A percentile compares a stretch with the other conserved stretches of the same genome.
Evolutionary conservation across 2,888 invertebrate species (phyloP).

Genomic region (Melanotus villosus): DNA sequence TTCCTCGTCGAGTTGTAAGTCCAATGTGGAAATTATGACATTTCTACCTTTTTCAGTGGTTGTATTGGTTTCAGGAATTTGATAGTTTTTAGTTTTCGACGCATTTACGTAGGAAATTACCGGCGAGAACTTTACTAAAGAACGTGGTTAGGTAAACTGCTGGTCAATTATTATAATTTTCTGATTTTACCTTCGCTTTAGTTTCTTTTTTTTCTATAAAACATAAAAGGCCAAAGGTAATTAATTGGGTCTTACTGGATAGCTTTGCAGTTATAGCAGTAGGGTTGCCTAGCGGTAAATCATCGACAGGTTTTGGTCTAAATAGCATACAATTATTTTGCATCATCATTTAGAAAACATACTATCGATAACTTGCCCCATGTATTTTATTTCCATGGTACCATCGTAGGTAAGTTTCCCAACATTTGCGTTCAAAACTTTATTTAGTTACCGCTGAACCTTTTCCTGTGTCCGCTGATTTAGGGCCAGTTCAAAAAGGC

Average conservation of each 20-base stretch:
- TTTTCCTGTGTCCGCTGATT: slow-evolving; percentile 65
- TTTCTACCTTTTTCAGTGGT: slow-evolving; percentile 52
- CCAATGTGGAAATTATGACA: slow-evolving; percentile 54
- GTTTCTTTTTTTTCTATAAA: no score
- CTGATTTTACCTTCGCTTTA: no score
- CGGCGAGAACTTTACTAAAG: background rate
- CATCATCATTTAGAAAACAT: slow-evolving; percentile 43
- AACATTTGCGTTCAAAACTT: slow-evolving; percentile 62
- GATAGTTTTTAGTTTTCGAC: background rate
- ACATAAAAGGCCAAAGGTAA: no score
- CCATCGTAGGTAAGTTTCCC: slow-evolving; percentile 68
- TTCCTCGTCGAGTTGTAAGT: slow-evolving; percentile 58
- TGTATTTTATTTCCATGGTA: slow-evolving; percentile 68
- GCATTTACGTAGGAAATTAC: background rate
- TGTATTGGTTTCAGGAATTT: background rate
- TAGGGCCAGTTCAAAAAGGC: slow-evolving; percentile 61
- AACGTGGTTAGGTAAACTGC: no score
- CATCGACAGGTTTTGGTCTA: no score
- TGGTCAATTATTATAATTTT: no score
- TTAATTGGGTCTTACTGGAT: no score
- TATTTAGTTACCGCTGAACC: slow-evolving; percentile 65
- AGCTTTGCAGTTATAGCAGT: no score
- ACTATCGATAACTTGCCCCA: slow-evolving; percentile 67
- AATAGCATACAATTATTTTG: no score
- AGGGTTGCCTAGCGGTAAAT: no score